phyloP scores from a whole-genome alignment of 2,797 vertebrate genomes.

The Cyprinella venusta region DNA sequence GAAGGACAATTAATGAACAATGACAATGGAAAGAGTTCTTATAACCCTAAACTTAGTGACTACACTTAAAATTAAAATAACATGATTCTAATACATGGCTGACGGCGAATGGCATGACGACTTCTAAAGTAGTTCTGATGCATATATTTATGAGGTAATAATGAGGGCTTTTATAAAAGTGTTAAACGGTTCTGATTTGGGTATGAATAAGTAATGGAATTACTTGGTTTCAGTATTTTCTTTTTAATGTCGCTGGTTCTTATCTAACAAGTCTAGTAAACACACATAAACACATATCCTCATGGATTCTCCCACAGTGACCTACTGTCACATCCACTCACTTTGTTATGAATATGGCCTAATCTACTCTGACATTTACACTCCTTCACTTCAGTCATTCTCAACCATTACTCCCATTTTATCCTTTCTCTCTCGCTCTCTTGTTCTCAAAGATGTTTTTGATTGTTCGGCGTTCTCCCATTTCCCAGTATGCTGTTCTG shows the following conservation, averaged over 20 bases:
- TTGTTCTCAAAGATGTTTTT: slow-evolving; percentile 50
- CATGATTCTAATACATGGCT: background rate
- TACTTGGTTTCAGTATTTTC: too few relatives aligned
- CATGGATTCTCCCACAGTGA: slow-evolving; percentile 45
- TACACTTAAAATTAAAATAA: background rate
- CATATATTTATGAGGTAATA: background rate
- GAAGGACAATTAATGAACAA: background rate
- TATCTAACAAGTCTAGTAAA: slow-evolving; percentile 49
- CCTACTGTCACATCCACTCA: slow-evolving; percentile 51
- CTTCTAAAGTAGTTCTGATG: background rate
- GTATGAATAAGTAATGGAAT: background rate
- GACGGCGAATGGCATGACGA: background rate
- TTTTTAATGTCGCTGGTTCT: background rate
- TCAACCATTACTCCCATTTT: slow-evolving; percentile 8
- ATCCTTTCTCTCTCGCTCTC: slow-evolving; percentile 29
- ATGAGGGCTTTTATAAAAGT: background rate
- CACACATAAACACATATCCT: slow-evolving; percentile 38
- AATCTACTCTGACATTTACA: slow-evolving; percentile 58
- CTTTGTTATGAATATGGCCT: slow-evolving; percentile 40
- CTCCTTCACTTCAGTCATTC: slow-evolving; percentile 44
- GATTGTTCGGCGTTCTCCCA: slow-evolving; percentile 46
- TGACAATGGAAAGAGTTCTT: background rate
- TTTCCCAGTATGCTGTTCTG: slow-evolving; percentile 49
- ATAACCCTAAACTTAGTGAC: background rate
- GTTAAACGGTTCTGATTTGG: background rate